Evolutionary conservation across 2,888 invertebrate species (phyloP), one percentile per base, ranked within the genome.

Genomic region (Agrotis clavis): DNA sequence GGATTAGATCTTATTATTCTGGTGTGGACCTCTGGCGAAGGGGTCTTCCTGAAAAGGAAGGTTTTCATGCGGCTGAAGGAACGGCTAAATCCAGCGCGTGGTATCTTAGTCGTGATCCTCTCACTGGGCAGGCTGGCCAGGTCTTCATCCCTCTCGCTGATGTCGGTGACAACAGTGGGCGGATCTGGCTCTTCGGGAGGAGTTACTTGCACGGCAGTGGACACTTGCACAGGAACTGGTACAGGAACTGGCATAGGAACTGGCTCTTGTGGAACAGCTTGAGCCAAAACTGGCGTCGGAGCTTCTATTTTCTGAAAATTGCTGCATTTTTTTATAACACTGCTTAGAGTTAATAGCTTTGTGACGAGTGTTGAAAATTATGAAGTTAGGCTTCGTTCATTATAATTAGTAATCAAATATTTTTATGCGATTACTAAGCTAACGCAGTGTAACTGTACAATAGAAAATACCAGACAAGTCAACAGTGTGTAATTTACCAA

Each of bases 31-130:
- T 87, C 88, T 1, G 86, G 83, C 1, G 87, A 83, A 7, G 89
- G 67, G 4, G 87, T 77, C 48, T 83, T 89, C 19, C 86, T 84
- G 66, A 93, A 93, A 7, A 93, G 82, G 21, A 90, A 85, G 7
- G 88, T 84, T 70, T 93, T 93, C 93, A 93, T 93, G 18, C 82
- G 82, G 13, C 91, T 86, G 61, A 92, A 93, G 0, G 93, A 92
- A 7, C 90, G 88, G 64, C 89, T 92, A 13, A 93, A 85, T 0
- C 92, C 92, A 1, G 94, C 92, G 0, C 94, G 88, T 0, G 94
- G 94, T 25, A 94, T 90, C 56, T 78, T 90, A 0, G 88, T 80
- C 0, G 87, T 79, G 1, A 84, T 76, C 30, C 74, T 82, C 25
- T 86, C 78, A 66, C 83, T 86, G 6, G 81, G 79, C 60, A 82